Base-by-base conservation (phyloP, 1,140 invertebrate species). In the Drosophila mojavensis region DNA sequence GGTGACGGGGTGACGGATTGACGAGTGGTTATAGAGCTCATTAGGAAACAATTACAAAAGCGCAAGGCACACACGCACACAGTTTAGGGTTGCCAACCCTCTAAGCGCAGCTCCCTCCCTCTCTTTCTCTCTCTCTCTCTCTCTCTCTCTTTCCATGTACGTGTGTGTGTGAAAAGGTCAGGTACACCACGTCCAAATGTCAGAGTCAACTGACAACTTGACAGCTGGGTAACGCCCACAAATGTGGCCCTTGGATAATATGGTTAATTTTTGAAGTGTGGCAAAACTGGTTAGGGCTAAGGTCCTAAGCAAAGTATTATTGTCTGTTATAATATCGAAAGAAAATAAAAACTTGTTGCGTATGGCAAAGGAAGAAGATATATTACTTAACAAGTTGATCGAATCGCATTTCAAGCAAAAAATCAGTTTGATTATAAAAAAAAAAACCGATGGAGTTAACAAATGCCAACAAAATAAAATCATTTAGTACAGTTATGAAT, bases 21-120 rank as follows among this genome's bases (percentile, higher is more conserved):
- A 36, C 30, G 53, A 55, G 30, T 62, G 43, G 30, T 70, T 54
- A 69, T 75, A 60, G 76, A 76, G 77, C 73, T 88, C 84, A 89
- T 88, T 88, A 88, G 80, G 69, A 84, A 89, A 78, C 84, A 88
- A 88, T 88, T 88, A 89, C 79, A 75, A 73, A 67, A 51, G 51
- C 30, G 45, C 15, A 20, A 58, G 36, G 10, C 10, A 13, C 71
- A 74, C 71, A 74, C 51, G 58, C 65, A 60, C 39, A 47, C 61
- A 53, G 69, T 68, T 78, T 71, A 64, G 84, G 83, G 79, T 88
- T 89, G 79, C 56, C 56, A 6, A 81, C 73, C 79, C 72, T 50
- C 48, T 50, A 10, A 17, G 43, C 15, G 5, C n/a, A 45, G 43
- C 75, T 69, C 5, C 24, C 36, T 7, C 36, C 11, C 36, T 39